Base-by-base conservation (phyloP, 2,113 vertebrate genomes). In the Raja brachyura region DNA sequence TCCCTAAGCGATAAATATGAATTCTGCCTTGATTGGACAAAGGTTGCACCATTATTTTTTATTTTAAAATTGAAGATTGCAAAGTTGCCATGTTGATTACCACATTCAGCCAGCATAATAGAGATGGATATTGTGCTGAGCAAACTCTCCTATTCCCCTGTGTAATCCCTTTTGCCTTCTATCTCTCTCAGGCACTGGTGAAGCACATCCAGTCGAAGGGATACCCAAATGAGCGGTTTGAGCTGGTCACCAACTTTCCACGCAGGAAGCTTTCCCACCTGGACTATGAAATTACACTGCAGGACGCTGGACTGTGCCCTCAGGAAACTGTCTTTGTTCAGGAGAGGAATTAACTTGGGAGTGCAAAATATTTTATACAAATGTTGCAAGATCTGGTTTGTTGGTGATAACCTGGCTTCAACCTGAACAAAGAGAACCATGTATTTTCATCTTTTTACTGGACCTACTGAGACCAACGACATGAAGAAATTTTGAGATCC, bases 271-370 rank as follows among this genome's bases (percentile, higher is more conserved):
- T 99, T 28, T 97, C 99, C 95, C 98, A 99, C 95, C 97, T 99
- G 97, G 98, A 99, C 98, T 99, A 99, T 98, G 98, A 99, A 94
- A 98, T 98, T 96, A 99, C 98, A 0, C 97, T 99, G 96, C 98
- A 99, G 95, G 98, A 99, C 95, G 99, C 98, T 93, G 99, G 99
- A 93, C 97, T 99, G 95, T 99, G 98, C 96, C 99, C 99, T 95
- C 99, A 99, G 97, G 99, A 99, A 96, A 99, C 99, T 97, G 98
- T 99, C 96, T 99, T 99, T 97, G 98, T 99, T 94, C 99, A 99
- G 95, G 99, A 99, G 96, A 98, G 99, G 96, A 99, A 99, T 98
- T 99, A 98, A 95, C 95, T 11, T 92, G 90, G 68, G 56, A 88
- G 33, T 54, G 33, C 33, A 39, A 73, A 92, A 73, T 20, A 92